Percentiles rank a stretch among this genome's conserved stretches.
Evolutionary conservation across 2,888 invertebrate genomes (phyloP).

Genomic region (Euspilapteryx auroguttella): DNA sequence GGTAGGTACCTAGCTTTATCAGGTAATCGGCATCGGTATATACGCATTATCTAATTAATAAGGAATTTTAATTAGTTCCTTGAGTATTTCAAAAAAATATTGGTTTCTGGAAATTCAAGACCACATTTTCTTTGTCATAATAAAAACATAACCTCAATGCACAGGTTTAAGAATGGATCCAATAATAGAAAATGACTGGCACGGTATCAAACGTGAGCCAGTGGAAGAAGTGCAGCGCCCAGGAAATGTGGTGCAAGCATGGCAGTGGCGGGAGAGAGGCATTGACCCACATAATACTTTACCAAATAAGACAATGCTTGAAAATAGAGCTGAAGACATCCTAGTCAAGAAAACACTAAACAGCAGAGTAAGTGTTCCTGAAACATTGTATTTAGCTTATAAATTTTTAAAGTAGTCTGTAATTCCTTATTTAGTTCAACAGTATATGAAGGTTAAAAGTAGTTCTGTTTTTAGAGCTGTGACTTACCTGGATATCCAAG

Average conservation of each 20-base stretch:
- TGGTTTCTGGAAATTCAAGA: too few relatives aligned
- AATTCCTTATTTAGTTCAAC: too few relatives aligned
- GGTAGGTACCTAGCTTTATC: too few relatives aligned
- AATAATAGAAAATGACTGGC: constrained; percentile 40
- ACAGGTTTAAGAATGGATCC: constrained; percentile 31
- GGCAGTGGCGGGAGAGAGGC: constrained; percentile 48
- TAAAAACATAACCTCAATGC: too few relatives aligned
- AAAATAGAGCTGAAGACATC: constrained; percentile 67
- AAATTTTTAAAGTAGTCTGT: constrained; percentile 1
- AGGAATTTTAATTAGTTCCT: too few relatives aligned
- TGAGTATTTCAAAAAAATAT: too few relatives aligned
- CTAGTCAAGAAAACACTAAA: constrained; percentile 63
- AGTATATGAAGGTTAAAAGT: too few relatives aligned
- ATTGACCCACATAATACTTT: constrained; percentile 32
- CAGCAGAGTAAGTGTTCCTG: constrained; percentile 55
- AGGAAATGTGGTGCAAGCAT: constrained; percentile 41
- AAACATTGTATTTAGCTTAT: neutral
- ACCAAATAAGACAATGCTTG: constrained; percentile 53
- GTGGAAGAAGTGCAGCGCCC: constrained; percentile 29
- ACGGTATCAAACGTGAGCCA: constrained; percentile 30
- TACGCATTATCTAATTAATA: too few relatives aligned
- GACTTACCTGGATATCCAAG: constrained; percentile 74
- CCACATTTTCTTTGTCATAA: too few relatives aligned
- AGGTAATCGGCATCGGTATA: too few relatives aligned
- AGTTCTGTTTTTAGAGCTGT: constrained; percentile 63